Evolutionary conservation across 2,888 invertebrate species (phyloP), one percentile per base, ranked within the genome.

Genomic region (Ypsolopha sequella): DNA sequence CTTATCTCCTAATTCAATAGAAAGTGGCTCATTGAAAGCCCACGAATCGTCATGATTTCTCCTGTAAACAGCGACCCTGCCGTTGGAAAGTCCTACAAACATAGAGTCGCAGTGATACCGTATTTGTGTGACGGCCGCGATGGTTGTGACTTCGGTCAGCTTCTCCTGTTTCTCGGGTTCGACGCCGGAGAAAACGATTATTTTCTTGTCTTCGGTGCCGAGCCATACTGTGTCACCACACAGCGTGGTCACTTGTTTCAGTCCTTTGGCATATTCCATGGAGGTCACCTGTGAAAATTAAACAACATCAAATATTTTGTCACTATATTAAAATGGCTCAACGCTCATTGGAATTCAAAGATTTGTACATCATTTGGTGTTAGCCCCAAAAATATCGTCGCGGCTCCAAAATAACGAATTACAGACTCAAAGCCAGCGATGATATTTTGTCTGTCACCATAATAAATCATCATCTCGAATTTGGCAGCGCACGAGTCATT

Each of bases 101-200:
- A 97, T 93, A 50, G 92, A 91, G 75, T 95, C 95, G 66, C 94
- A 94, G 71, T 95, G 94, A 74, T 93, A 94, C 51, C 95, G 92
- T 56, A 97, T 93, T 58, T 93, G 92, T 43, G 91, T 90, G 41
- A 95, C 91, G 1, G 91, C 87, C 2, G 93, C 93, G 0, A 91
- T 87, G 0, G 94, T 92, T 0, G 88, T 78, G 13, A 92, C 91
- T 62, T 89, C 91, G 4, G 90, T 91, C 7, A 94, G 77, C 64
- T 92, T 91, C 64, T 94, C 93, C 61, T 94, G 93, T 63, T 92
- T 93, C 71, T 96, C 95, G 0, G 95, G 94, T 67, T 95, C 95
- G n/a, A 92, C 88, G 2, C 94, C 95, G 35, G 93, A 92, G 74
- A 94, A 95, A 54, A 96, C 88, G 51, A 95, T 88, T 51, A 96